Conservation (phyloP, 2,113 vertebrate species). For the Hippocampus barbouri region DNA sequence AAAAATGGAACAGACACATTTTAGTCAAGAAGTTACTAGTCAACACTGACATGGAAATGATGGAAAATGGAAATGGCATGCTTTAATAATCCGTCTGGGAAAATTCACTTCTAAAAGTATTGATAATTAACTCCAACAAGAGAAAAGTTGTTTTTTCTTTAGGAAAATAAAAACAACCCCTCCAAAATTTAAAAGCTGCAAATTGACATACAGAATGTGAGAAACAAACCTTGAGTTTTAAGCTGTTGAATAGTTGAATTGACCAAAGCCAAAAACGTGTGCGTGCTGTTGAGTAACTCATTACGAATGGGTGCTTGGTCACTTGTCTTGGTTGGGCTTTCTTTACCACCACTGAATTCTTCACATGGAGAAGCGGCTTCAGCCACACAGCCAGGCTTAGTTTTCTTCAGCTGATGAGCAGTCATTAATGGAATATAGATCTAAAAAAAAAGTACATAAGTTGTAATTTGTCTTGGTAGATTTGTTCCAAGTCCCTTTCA, state of each 20-base stretch:
- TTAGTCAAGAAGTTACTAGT: not conserved
- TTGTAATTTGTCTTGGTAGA: not conserved
- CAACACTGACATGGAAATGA: not conserved
- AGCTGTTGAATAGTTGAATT: slow-evolving; percentile 71
- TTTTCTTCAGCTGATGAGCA: slow-evolving; percentile 63
- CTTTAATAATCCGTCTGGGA: not conserved
- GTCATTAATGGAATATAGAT: slow-evolving; percentile 71
- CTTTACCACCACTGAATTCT: not conserved
- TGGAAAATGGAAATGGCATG: not conserved
- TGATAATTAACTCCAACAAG: not conserved
- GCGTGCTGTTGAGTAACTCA: slow-evolving; percentile 73
- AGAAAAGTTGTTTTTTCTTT: not conserved
- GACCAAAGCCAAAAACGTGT: slow-evolving; percentile 72
- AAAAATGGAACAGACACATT: not conserved
- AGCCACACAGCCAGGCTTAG: slow-evolving; percentile 12
- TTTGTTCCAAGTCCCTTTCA: not conserved
- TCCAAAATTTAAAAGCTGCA: not conserved
- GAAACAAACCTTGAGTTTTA: slow-evolving; percentile 72
- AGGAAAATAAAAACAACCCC: too few relatives aligned
- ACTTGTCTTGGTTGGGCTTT: not conserved
- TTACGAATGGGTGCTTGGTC: slow-evolving; percentile 44
- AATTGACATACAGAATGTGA: not conserved
- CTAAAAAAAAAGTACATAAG: slow-evolving; percentile 44
- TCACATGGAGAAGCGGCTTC: slow-evolving; percentile 18
- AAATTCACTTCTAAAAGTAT: not conserved